Base-by-base conservation (phyloP, 2,888 invertebrate genomes). In the Tholera decimalis region DNA sequence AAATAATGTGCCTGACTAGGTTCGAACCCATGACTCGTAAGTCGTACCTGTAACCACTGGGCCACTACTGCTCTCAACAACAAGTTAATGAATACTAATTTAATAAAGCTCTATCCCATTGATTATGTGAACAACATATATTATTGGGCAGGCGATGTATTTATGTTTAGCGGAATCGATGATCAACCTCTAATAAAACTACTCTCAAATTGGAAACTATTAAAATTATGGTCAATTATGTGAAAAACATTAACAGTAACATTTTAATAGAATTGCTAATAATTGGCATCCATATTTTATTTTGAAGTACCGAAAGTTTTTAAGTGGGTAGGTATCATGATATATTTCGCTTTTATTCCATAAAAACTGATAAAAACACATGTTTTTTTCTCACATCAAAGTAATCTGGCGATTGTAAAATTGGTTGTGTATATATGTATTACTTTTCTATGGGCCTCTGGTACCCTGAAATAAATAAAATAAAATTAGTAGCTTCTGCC, bases 81-180 rank as follows among this genome's bases (percentile, higher is more conserved):
- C 30, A n/a, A 43, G 15, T 24, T 50, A 50, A 35, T 39, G 22
- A 22, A 5, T 39, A 24, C 28, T 35, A 39, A 51, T 50, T 50
- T 24, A 56, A 28, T 26, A 20, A 33, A 22, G 3, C 35, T 20
- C 9, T 22, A 28, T 28, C 22, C 44, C 24, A 49, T 47, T 43
- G 26, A 49, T 53, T 24, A 47, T 20, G 39, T 41, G n/a, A 26
- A 46, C 46, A 24, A 8, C 24, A 24, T 24, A n/a, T 26, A 47
- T n/a, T 53, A 71, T n/a, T 35, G 24, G n/a, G n/a, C 28, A 71
- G 53, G 28, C n/a, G 24, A 39, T 68, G 22, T 57, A 30, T 18
- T 22, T 35, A 18, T 28, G 26, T 50, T 20, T 20, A 57, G 33
- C 28, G 28, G 18, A 43, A 43, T 65, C 3, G 13, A 15, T 30